These are phyloP conservation scores for Mythimna ferrago DNA, from an alignment of 2,888 invertebrate genomes.

Conservation along the genomic window DNA sequence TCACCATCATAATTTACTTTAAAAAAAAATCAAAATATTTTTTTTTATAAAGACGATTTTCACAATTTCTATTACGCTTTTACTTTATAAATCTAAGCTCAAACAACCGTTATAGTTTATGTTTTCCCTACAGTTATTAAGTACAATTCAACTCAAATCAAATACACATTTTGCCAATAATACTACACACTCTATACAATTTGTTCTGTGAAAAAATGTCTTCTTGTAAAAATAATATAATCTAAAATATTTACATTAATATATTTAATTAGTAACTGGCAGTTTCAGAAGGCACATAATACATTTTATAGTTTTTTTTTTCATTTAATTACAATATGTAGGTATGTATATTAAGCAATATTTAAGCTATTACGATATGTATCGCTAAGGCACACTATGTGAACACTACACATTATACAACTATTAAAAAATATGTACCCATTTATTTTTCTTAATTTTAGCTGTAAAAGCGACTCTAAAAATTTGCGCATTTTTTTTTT, in stretches of 20 bases:
- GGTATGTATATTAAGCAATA: conserved; percentile 34
- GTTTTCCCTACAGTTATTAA: conserved; percentile 70
- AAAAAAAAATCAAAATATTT: too few species aligned
- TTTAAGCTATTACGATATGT: conserved; percentile 63
- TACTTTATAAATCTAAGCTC: conserved; percentile 17
- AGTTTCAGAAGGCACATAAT: conserved; percentile 86
- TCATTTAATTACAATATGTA: conserved; percentile 6
- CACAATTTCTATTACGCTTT: background rate
- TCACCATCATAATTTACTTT: too few species aligned
- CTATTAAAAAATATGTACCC: conserved; percentile 49
- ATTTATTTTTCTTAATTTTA: conserved; percentile 27
- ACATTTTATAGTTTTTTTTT: conserved; percentile 50
- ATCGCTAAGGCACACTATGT: conserved; percentile 62
- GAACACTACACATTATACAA: conserved; percentile 36
- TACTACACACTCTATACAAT: conserved; percentile 23
- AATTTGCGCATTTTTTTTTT: conserved; percentile 3
- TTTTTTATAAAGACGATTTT: background rate
- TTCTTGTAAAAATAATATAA: conserved; percentile 66
- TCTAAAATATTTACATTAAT: conserved; percentile 83
- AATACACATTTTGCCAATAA: conserved; percentile 42
- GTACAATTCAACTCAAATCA: conserved; percentile 60
- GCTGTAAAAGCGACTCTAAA: conserved; percentile 24
- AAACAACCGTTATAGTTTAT: background rate
- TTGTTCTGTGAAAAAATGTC: conserved; percentile 80
- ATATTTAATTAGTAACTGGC: conserved; percentile 85